Base-by-base conservation (phyloP, 2,888 invertebrate species). In the Strigamia maritima region DNA sequence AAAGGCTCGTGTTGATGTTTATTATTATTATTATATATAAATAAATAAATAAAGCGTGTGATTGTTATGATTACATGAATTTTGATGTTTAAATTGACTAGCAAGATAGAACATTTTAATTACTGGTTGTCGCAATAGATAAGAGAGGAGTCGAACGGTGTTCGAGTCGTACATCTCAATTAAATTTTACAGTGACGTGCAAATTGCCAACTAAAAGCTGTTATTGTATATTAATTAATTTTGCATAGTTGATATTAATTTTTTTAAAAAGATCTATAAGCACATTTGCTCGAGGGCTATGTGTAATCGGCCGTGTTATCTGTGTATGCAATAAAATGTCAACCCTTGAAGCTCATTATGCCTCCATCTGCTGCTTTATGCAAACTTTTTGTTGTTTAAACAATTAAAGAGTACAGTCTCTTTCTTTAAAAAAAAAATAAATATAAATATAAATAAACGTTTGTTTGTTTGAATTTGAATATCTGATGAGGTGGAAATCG, bases 201-300 rank as follows among this genome's bases (percentile, higher is more conserved):
- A 49, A 49, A 49, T 49, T 49, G 49, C 49, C 14, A 49, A 49
- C 49, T 49, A 49, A 49, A 49, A 49, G 49, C 49, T 19, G 49
- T 49, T 49, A 49, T 49, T 49, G 49, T 49, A 49, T 49, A 49
- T 49, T 49, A 49, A 49, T 49, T 49, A 49, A 49, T 49, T 49
- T 49, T 14, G 19, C 4, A 49, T 49, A 49, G 49, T 49, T 49
- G 6, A 10, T 19, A 49, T 49, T 49, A 49, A 12, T 49, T 49
- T 49, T 49, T 49, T 10, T n/a, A 10, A 7, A 4, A n/a, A 49
- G 19, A 49, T 49, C 16, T n/a, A n/a, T 49, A 14, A 49, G 16
- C 49, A 4, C 35, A 10, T 10, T 49, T 16, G 49, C 49, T 49
- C n/a, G n/a, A 49, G 49, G 49, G 8, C 16, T 49, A 4, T 6